Conservation (phyloP, 2,888 invertebrate genomes). For the Lumbricus terrestris region DNA sequence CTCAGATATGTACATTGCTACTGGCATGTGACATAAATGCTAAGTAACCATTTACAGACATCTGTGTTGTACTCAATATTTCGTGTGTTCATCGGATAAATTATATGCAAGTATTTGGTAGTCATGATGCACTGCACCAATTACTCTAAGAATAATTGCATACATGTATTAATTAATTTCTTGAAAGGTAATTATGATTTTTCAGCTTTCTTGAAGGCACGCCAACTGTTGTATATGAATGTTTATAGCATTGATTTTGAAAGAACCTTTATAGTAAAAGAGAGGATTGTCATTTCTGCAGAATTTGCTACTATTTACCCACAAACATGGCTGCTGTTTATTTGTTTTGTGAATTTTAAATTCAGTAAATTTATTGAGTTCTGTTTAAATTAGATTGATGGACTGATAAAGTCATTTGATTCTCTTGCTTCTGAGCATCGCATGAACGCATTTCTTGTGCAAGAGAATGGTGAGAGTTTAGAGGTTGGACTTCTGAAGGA, state of each 20-base stretch:
- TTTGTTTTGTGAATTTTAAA: neutral
- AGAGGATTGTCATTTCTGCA: neutral
- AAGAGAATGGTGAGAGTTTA: conserved; percentile 19
- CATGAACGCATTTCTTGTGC: conserved; percentile 6
- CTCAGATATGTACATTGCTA: neutral
- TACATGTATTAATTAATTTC: neutral
- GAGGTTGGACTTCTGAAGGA: conserved; percentile 6
- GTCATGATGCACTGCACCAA: neutral
- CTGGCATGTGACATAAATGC: neutral
- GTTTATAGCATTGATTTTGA: neutral
- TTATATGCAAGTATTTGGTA: neutral
- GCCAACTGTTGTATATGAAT: neutral
- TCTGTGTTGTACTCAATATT: neutral
- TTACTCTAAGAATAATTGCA: neutral
- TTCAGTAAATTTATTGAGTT: neutral
- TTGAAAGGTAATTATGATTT: neutral
- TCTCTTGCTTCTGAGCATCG: neutral
- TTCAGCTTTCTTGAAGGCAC: neutral
- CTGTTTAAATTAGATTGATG: conserved; percentile 27
- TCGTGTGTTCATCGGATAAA: too few relatives aligned
- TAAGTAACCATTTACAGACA: neutral
- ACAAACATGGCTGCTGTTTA: neutral
- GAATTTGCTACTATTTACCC: neutral
- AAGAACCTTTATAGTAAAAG: neutral
- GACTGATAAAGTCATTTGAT: conserved; percentile 22